Percentiles rank a stretch among this genome's conserved stretches.
phyloP scores from a whole-genome alignment of 2,888 invertebrate genomes.

The Gymnoscelis rufifasciata region DNA sequence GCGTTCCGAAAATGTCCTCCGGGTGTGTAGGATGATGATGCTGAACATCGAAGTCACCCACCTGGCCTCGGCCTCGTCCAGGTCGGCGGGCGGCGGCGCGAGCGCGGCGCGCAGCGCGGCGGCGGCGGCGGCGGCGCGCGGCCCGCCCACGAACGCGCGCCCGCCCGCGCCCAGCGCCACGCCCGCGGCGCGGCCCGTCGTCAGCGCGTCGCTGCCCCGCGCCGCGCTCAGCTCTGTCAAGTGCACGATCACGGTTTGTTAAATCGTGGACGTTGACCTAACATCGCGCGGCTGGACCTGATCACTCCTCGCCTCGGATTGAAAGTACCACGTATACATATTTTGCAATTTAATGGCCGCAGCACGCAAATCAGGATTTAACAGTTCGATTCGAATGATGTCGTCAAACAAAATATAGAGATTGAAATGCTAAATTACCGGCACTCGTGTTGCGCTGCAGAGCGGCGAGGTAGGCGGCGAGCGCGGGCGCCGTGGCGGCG shows the following conservation, averaged over 20 bases:
- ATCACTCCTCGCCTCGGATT: too few species aligned
- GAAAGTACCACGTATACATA: too few species aligned
- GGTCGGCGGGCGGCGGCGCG: constrained; percentile 31
- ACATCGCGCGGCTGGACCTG: too few species aligned
- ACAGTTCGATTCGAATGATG: too few species aligned
- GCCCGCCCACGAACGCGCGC: constrained; percentile 46
- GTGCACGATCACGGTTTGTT: neutral
- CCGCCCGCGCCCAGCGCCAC: constrained; percentile 39
- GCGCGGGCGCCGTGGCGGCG: constrained; percentile 50
- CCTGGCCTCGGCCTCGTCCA: constrained; percentile 27
- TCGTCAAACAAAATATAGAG: too few species aligned
- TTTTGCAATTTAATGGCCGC: too few species aligned
- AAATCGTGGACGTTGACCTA: too few species aligned
- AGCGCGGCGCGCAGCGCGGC: constrained; percentile 41
- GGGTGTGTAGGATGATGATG: too few species aligned
- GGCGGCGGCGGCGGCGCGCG: constrained; percentile 34
- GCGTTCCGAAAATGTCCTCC: too few species aligned
- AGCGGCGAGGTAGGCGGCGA: constrained; percentile 75
- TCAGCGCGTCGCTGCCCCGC: constrained; percentile 19
- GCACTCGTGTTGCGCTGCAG: constrained; percentile 68
- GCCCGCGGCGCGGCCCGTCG: constrained; percentile 11
- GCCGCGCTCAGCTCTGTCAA: constrained; percentile 20
- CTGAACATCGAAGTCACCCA: too few species aligned
- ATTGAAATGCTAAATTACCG: constrained; percentile 35
- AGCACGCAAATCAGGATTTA: too few species aligned